Base-by-base conservation (phyloP, 2,888 invertebrate species). In the Volucella bombylans region DNA sequence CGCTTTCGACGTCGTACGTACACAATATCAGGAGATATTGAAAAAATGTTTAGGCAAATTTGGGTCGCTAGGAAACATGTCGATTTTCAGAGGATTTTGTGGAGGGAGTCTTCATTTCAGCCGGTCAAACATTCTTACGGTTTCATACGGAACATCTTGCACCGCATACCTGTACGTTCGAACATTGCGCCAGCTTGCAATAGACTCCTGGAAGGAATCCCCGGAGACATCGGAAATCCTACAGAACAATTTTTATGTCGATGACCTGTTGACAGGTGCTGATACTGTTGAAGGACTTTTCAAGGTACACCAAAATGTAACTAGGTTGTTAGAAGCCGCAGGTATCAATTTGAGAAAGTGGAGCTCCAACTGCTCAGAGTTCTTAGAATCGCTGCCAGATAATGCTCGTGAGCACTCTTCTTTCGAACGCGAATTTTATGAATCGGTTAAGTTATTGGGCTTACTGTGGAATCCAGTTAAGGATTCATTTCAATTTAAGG, bases 301-400 rank as follows among this genome's bases (percentile, higher is more conserved):
- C 11, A 12, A 57, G 0, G 10, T 57, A 12, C 41, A 41, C 41
- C 12, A 15, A n/a, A 18, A 57, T 11, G 1, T 18, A 1, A 41
- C 15, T 15, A 41, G 8, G 1, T 11, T 57, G 10, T 41, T 57
- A 10, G 41, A 18, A 41, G 9, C 15, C 10, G 41, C 12, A 11
- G 39, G 57, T 9, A 41, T 57, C 11, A 57, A 15, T 57, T 14
- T 57, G 4, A n/a, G 57, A 9, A 57, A 57, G 41, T 57, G 57
- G 57, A 39, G 41, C 18, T 57, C 41, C 11, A 41, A 57, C 14
- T 57, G 41, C 11, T 11, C 9, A 4, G 1, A 12, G 18, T 14
- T 57, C 1, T 15, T 14, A 2, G 1, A 57, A 8, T 38, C 41
- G 1, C 39, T 57, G 9, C 41, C 57, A 8, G 39, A 1, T 14